Percentiles rank a stretch among this genome's conserved stretches.
Evolutionary conservation across 2,888 invertebrate genomes (phyloP).

Genomic region (Athrips mouffetella): DNA sequence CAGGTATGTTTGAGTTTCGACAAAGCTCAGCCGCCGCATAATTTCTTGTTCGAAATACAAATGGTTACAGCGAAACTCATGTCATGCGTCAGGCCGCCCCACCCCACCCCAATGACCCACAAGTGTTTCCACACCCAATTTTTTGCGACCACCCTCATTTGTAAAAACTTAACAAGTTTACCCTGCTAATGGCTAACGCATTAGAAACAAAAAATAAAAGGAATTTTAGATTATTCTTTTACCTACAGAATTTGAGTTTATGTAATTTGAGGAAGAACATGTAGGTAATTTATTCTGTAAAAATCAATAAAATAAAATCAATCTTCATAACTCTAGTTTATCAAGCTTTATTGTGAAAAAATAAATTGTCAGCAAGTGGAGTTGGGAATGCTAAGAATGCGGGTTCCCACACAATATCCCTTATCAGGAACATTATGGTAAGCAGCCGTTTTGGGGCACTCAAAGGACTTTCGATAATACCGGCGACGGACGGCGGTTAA

Average conservation of each 20-base stretch:
- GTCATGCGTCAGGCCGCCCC: constrained; percentile 21
- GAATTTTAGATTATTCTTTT: background rate
- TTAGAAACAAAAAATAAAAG: background rate
- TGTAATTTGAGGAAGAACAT: too few species aligned
- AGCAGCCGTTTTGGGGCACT: constrained; percentile 57
- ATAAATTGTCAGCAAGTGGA: too few species aligned
- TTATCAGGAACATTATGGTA: constrained; percentile 66
- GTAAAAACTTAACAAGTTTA: constrained; percentile 34
- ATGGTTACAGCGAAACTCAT: too few species aligned
- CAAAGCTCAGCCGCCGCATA: too few species aligned
- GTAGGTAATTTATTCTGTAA: too few species aligned
- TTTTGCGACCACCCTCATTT: constrained; percentile 29
- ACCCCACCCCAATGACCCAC: constrained; percentile 27
- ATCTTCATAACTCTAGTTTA: too few species aligned
- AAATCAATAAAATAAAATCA: too few species aligned
- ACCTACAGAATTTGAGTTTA: background rate
- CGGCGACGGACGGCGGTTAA: constrained; percentile 25
- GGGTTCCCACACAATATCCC: constrained; percentile 36
- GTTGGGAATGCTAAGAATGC: constrained; percentile 23
- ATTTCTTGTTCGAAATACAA: too few species aligned
- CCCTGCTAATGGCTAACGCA: constrained; percentile 2
- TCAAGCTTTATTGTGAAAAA: too few species aligned
- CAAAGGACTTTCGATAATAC: constrained; percentile 52
- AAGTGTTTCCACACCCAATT: constrained; percentile 31
- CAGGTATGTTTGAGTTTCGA: too few species aligned